Conservation (phyloP, 1,140 invertebrate species). For the Heliconius congener region DNA sequence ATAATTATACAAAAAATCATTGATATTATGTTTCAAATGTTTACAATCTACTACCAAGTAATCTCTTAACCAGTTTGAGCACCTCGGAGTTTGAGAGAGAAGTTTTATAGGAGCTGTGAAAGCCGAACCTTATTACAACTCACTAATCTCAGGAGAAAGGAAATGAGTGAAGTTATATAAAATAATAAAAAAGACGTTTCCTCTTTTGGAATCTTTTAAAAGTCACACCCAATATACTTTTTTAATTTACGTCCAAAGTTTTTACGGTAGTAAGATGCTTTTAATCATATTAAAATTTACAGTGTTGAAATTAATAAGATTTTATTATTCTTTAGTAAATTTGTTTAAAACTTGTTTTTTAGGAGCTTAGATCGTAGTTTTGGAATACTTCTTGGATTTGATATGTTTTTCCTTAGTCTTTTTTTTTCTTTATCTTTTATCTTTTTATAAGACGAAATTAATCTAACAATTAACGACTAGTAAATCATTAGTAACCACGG, state of each 20-base stretch:
- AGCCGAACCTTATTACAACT: constrained; percentile 44
- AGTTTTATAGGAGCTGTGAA: constrained; percentile 44
- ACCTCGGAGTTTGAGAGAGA: constrained; percentile 24
- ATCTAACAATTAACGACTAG: too few species aligned
- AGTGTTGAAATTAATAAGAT: too few species aligned
- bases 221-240: constrained; percentile 6
- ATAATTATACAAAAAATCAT: background rate
- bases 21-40: constrained; percentile 31
- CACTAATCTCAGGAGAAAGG: constrained; percentile 46
- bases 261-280: constrained; percentile 1
- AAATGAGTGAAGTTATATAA: constrained; percentile 40
- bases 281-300: background rate
- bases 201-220: background rate
- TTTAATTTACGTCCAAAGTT: constrained; percentile 1
- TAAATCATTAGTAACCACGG: too few species aligned
- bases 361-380: too few species aligned
- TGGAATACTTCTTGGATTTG: too few species aligned
- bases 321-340: too few species aligned
- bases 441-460: too few species aligned
- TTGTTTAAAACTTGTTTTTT: too few species aligned
- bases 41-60: constrained; percentile 44
- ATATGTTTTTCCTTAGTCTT: too few species aligned
- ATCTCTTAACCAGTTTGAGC: constrained; percentile 49
- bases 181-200: constrained; percentile 24
- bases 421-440: too few species aligned